Conservation (phyloP, 2,797 vertebrate species). For the Hozukius guyotensis region DNA sequence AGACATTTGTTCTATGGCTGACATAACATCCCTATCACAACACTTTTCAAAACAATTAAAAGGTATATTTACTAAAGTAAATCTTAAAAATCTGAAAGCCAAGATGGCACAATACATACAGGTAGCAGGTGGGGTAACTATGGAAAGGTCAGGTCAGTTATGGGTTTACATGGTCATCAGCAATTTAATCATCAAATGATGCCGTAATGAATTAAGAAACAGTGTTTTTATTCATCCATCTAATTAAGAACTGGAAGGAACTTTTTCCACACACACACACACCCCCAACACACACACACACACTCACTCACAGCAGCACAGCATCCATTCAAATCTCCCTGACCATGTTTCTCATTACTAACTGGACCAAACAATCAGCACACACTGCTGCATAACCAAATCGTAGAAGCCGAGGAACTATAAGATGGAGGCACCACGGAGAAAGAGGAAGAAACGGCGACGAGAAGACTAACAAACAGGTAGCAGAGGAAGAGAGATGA, state of each 20-base stretch:
- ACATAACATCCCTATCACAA: not conserved
- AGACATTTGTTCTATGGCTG: not conserved
- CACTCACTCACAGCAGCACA: not conserved
- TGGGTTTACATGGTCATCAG: not conserved
- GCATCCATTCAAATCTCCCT: constrained; percentile 55
- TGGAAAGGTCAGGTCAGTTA: not conserved
- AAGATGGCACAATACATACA: not conserved
- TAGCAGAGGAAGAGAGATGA: constrained; percentile 55
- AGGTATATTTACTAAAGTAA: not conserved
- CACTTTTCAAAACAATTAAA: no score
- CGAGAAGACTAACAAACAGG: not conserved
- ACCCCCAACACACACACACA: not conserved
- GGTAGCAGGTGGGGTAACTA: not conserved
- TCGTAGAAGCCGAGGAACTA: constrained; percentile 15
- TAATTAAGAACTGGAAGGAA: constrained; percentile 23
- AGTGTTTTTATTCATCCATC: constrained; percentile 51
- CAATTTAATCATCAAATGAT: not conserved
- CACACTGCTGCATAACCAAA: constrained; percentile 63
- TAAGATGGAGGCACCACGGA: constrained; percentile 51
- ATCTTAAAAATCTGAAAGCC: not conserved
- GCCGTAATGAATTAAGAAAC: not conserved
- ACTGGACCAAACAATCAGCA: constrained; percentile 40
- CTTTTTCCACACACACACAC: constrained; percentile 17
- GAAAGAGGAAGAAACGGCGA: not conserved
- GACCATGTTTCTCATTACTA: constrained; percentile 72